These are phyloP conservation scores for Cydia amplana DNA, from an alignment of 1,140 invertebrate genomes.

Conservation along the genomic window DNA sequence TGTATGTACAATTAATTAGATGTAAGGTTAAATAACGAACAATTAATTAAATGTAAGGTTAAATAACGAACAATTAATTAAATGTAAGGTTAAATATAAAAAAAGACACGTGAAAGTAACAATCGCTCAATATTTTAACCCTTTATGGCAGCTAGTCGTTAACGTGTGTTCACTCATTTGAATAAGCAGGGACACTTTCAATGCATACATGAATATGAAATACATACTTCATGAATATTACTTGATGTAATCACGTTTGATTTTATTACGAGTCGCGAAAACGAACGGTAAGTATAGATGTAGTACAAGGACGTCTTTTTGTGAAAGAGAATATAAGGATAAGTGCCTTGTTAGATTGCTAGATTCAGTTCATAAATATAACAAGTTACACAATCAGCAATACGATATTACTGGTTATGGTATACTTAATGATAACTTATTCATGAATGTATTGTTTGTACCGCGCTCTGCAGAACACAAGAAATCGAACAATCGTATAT, in stretches of 20 bases:
- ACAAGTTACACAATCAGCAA: constrained; percentile 1
- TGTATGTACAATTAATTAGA: too few relatives aligned
- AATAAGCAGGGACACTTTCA: constrained; percentile 15
- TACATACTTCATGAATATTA: constrained; percentile 25
- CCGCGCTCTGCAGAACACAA: constrained; percentile 37
- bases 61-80: too few relatives aligned
- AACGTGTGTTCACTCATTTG: constrained; percentile 18
- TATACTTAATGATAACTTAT: constrained; percentile 11
- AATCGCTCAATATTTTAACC: background rate
- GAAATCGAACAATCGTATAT: constrained; percentile 38
- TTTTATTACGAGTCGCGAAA: constrained; percentile 22
- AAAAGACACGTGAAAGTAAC: constrained; percentile 1
- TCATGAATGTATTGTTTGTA: background rate
- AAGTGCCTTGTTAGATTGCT: background rate
- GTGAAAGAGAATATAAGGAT: constrained; percentile 1
- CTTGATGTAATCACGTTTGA: constrained; percentile 19
- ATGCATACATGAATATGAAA: constrained; percentile 31
- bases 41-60: too few relatives aligned
- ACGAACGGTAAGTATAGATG: background rate
- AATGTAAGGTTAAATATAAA: too few relatives aligned
- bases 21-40: too few relatives aligned
- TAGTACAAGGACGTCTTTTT: constrained; percentile 14
- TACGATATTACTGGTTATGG: constrained; percentile 15
- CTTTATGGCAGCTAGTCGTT: constrained; percentile 4
- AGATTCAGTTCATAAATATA: background rate